Percentiles rank a stretch among this genome's conserved stretches.
Evolutionary conservation across 1,140 invertebrate species (phyloP).

Genomic region (Capitella teleta): DNA sequence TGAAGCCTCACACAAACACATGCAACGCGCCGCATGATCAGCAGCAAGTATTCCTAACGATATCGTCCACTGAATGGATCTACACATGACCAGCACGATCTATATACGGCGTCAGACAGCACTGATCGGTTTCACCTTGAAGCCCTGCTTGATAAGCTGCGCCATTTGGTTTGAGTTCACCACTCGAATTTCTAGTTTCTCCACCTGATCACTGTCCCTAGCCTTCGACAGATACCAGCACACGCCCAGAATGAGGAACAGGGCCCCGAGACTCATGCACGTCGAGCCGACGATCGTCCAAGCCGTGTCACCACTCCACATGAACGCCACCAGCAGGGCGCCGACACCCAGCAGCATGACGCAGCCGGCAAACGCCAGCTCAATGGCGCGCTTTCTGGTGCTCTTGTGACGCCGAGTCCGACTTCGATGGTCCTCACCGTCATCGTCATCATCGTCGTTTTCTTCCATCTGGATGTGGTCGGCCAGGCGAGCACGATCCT

Average conservation of each 20-base stretch:
- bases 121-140: no score
- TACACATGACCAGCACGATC: no score
- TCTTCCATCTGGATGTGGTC: not conserved
- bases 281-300: constrained; percentile 2
- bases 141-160: no score
- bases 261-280: not conserved
- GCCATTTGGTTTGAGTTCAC: no score
- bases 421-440: not conserved
- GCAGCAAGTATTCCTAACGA: no score
- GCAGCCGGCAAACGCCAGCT: not conserved
- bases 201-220: not conserved
- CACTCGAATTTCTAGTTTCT: no score
- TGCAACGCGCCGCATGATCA: no score
- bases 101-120: no score
- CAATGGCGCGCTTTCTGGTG: not conserved
- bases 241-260: not conserved
- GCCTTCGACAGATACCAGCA: constrained; percentile 2
- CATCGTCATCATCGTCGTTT: not conserved
- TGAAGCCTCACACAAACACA: no score
- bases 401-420: no score
- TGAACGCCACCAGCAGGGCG: not conserved
- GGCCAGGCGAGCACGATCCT: not conserved
- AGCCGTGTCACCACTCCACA: not conserved
- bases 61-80: no score
- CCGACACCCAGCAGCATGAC: not conserved